A percentile compares a stretch with the other conserved stretches of the same genome.
Evolutionary conservation across 2,888 invertebrate species (phyloP).

Genomic region (Hetaerina titia): DNA sequence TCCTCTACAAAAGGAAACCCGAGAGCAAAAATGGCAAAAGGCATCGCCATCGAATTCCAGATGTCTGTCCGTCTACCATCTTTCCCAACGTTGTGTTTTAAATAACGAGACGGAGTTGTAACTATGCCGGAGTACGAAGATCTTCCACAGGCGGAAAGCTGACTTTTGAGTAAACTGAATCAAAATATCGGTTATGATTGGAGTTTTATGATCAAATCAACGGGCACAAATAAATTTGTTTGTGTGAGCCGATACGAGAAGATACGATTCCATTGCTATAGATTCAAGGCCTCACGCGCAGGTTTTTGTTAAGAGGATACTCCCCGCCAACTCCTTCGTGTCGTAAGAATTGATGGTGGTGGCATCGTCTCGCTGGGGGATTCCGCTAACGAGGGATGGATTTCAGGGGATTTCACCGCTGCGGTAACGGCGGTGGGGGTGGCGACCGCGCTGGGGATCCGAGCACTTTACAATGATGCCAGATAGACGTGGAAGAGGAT

Average conservation of each 20-base stretch:
- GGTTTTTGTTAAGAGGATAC: background rate
- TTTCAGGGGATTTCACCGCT: background rate
- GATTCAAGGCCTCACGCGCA: background rate
- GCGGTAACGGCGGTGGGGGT: background rate
- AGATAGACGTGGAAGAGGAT: background rate
- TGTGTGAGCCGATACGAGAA: background rate
- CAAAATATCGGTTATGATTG: background rate
- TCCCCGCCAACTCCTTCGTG: background rate
- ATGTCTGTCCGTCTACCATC: too few species aligned
- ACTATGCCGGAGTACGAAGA: background rate
- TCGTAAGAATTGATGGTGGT: background rate
- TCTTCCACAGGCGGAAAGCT: background rate
- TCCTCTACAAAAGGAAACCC: too few species aligned
- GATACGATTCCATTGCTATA: background rate
- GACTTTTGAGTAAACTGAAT: background rate
- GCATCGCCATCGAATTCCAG: too few species aligned
- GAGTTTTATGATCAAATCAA: background rate
- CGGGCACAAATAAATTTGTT: background rate
- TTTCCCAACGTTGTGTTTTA: background rate
- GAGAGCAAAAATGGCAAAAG: too few species aligned
- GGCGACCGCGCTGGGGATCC: background rate
- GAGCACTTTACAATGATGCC: background rate
- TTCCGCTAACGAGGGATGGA: conserved; percentile 12
- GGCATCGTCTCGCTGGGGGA: conserved; percentile 2
- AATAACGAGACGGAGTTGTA: background rate